phyloP scores from a whole-genome alignment of 2,113 vertebrate species.

The Alces alces region DNA sequence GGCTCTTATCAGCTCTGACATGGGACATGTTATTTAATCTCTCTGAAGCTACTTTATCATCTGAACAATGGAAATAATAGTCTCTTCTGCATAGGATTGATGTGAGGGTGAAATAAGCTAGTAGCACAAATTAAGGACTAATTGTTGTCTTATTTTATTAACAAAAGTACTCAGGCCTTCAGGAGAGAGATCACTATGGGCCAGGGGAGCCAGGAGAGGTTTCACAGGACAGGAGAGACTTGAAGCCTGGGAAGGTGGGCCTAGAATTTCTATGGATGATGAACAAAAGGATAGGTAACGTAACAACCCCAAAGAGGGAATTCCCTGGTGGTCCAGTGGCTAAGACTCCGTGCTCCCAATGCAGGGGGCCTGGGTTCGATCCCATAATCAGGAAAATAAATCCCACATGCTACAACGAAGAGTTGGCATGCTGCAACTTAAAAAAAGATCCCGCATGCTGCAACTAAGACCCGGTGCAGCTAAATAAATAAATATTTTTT shows the following conservation, averaged over 20 bases:
- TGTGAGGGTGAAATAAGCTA: not conserved
- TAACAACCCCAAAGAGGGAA: not conserved
- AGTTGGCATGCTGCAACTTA: not conserved
- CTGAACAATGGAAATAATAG: not conserved
- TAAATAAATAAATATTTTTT: not conserved
- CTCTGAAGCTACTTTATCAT: not conserved
- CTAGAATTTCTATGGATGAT: not conserved
- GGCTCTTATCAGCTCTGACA: not conserved
- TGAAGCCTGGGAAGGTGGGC: not conserved
- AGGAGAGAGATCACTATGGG: not conserved
- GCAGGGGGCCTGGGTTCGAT: not conserved
- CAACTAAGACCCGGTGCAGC: not conserved
- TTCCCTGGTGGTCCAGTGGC: not conserved
- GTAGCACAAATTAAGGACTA: not conserved
- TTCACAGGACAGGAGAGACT: not conserved
- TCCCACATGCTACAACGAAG: not conserved
- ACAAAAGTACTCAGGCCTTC: not conserved
- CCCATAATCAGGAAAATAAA: not conserved
- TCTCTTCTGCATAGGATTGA: not conserved
- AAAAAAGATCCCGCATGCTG: not conserved
- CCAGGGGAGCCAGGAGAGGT: not conserved
- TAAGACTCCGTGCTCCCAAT: not conserved
- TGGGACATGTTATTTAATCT: not conserved
- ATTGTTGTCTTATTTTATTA: not conserved
- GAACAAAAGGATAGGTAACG: not conserved